phyloP scores from a whole-genome alignment of 2,797 vertebrate genomes.

The Scolopax bukidnonensis region DNA sequence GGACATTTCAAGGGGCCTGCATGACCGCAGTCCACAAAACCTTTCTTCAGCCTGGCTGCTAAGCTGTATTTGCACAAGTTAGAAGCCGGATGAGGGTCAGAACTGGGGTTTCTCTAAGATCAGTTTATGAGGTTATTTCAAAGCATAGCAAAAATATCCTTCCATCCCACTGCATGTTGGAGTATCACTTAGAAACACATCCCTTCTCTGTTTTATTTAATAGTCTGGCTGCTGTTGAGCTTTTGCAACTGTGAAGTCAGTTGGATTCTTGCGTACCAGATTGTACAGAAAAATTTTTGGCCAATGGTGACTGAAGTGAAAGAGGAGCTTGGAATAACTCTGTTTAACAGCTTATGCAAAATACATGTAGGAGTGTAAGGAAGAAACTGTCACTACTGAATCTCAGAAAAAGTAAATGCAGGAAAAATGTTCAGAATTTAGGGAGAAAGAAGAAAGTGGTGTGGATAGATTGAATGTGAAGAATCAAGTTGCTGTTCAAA shows the following conservation, averaged over 20 bases:
- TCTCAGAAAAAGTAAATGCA: conserved; percentile 24
- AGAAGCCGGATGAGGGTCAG: background rate
- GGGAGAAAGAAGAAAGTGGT: background rate
- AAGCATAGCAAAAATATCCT: background rate
- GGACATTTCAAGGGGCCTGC: background rate
- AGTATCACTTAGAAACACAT: background rate
- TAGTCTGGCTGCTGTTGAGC: background rate
- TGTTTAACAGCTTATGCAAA: conserved; percentile 62
- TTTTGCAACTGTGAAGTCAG: background rate
- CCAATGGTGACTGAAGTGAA: background rate
- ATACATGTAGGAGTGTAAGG: conserved; percentile 65
- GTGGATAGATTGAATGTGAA: background rate
- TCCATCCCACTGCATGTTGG: background rate
- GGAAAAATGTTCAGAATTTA: conserved; percentile 11
- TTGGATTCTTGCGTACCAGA: background rate
- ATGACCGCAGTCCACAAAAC: background rate
- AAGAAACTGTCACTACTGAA: conserved; percentile 65
- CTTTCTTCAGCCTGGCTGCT: background rate
- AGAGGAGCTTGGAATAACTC: conserved; percentile 34
- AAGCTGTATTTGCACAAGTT: background rate
- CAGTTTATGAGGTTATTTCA: background rate
- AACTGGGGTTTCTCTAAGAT: background rate
- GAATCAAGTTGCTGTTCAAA: background rate
- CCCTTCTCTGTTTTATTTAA: background rate
- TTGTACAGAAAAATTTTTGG: background rate